phyloP scores from a whole-genome alignment of 92 coral and sea anemone genomes.

The Virgularia gustaviana region DNA sequence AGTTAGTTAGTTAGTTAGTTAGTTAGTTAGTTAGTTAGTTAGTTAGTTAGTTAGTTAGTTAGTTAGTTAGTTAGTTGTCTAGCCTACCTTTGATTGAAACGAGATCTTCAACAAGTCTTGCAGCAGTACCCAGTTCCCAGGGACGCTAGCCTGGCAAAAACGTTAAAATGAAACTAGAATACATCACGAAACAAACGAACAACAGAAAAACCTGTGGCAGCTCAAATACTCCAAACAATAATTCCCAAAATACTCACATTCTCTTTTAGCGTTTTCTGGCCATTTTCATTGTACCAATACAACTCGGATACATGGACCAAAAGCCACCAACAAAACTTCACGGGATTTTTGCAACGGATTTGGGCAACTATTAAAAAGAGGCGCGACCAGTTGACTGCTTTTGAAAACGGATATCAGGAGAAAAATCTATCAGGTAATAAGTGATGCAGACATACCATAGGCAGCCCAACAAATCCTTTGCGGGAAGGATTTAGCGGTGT shows the following conservation, averaged over 20 bases:
- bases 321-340: conserved; percentile 83
- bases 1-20: too few species aligned
- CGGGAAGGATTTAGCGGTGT: too few species aligned
- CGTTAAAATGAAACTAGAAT: not conserved
- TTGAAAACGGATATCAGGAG: too few species aligned
- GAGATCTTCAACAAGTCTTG: conserved; percentile 70
- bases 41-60: too few species aligned
- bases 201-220: not conserved
- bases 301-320: conserved; percentile 74
- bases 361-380: conserved; percentile 54
- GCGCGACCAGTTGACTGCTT: too few species aligned
- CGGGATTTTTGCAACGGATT: conserved; percentile 65
- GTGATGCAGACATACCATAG: too few species aligned
- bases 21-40: too few species aligned
- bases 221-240: not conserved
- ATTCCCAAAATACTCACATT: conserved; percentile 44
- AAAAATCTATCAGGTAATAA: too few species aligned
- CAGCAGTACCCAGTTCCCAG: conserved; percentile 89
- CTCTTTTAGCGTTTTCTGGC: conserved; percentile 56
- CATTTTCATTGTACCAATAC: conserved; percentile 79
- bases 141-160: conserved; percentile 61
- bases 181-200: not conserved
- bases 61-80: too few species aligned
- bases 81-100: conserved; percentile 25
- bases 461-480: too few species aligned